Base-by-base conservation (phyloP, 2,113 vertebrate species). In the Glaucomys volans region DNA sequence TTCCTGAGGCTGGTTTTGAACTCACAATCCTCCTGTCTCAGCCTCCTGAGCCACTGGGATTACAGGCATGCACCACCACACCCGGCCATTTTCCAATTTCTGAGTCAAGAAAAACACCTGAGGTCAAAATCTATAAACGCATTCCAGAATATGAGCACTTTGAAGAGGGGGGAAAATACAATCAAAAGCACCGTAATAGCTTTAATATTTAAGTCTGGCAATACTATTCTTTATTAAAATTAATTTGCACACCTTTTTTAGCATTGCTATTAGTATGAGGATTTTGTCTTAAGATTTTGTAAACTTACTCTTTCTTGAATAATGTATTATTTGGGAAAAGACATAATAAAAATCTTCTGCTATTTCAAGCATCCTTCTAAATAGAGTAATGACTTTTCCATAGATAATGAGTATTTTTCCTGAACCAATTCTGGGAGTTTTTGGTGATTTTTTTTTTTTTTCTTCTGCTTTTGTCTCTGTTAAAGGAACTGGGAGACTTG, bases 121-220 rank as follows among this genome's bases (percentile, higher is more conserved):
- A 97, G 89, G 95, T 89, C 83, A 95, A 87, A 40, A 91, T 89
- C 52, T 89, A 91, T n/a, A 96, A 95, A 95, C 74, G 90, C 91
- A 81, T 94, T 91, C 69, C 91, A 88, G 86, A 96, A 95, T 85
- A 52, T 47, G 24, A 92, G 90, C 71, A 85, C 47, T 86, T 88
- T 40, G 91, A 75, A 96, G 79, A 35, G 50, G 30, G 64, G 52
- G 2, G 76, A 83, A 87, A 89, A n/a, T 83, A 40, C 17, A 24
- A 90, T 91, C 62, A 83, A 72, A 95, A 87, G 77, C 57, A 96
- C 30, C 32, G 20, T 20, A 81, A 40, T 59, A 24, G 18, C 52
- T 94, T 94, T 54, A 12, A 47, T 64, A 85, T 91, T 77, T 92
- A 95, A 95, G 62, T 82, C 47, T 54, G 44, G 93, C 35, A 35